phyloP scores from a whole-genome alignment of 1,140 invertebrate genomes.

The Pseudomyrmex cubaensis region DNA sequence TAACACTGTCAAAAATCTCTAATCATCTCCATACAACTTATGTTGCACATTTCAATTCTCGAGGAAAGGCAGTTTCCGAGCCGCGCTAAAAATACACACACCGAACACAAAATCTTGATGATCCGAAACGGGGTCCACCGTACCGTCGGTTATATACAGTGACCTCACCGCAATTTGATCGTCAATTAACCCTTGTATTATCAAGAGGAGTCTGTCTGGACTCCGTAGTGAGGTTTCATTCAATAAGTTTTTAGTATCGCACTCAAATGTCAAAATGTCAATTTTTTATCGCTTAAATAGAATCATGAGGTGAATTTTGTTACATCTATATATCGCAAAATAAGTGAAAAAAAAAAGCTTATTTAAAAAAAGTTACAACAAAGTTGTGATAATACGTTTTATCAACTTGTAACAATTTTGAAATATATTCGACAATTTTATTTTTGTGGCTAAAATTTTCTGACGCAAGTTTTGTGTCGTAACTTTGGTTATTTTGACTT shows the following conservation, averaged over 20 bases:
- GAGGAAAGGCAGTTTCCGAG: slow-evolving; percentile 22
- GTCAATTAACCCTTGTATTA: slow-evolving; percentile 57
- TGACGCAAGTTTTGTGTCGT: too few species aligned
- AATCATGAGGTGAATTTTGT: slow-evolving; percentile 9
- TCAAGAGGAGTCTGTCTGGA: slow-evolving; percentile 48
- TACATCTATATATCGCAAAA: background rate
- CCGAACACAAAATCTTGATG: slow-evolving; percentile 44
- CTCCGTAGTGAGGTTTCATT: slow-evolving; percentile 42
- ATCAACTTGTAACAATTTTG: too few species aligned
- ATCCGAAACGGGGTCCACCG: slow-evolving; percentile 36
- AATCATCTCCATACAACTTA: too few species aligned
- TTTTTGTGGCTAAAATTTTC: too few species aligned
- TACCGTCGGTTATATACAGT: slow-evolving; percentile 6
- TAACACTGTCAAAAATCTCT: too few species aligned
- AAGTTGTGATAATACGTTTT: too few species aligned
- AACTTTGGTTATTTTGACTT: too few species aligned
- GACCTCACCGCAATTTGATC: slow-evolving; percentile 59
- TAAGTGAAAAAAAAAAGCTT: too few species aligned
- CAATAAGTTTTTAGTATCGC: slow-evolving; percentile 30
- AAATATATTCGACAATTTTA: too few species aligned
- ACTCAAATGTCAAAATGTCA: slow-evolving; percentile 27
- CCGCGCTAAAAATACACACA: slow-evolving; percentile 51
- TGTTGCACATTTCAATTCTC: background rate
- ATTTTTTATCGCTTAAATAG: slow-evolving; percentile 34
- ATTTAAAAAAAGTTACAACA: too few species aligned